phyloP scores from a whole-genome alignment of 2,888 invertebrate species.

The Junonia oenone region DNA sequence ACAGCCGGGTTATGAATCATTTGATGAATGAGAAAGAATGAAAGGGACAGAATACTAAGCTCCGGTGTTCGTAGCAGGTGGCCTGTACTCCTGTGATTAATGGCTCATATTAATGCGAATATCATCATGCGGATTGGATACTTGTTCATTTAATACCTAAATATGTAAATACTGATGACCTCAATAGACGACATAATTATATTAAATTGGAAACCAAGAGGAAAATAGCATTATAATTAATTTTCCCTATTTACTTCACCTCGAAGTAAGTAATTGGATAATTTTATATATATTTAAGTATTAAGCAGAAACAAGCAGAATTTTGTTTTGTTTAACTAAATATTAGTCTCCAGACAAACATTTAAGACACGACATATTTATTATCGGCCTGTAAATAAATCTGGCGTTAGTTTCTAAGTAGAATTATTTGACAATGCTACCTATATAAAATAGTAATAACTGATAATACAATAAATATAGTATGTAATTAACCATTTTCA shows the following conservation, averaged over 20 bases:
- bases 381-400: background rate
- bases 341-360: background rate
- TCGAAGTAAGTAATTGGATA: background rate
- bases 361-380: background rate
- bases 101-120: slow-evolving; percentile 3
- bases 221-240: background rate
- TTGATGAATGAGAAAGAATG: slow-evolving; percentile 20
- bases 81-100: slow-evolving; percentile 14
- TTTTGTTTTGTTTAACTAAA: too few species aligned
- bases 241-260: background rate
- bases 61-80: slow-evolving; percentile 18
- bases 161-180: background rate
- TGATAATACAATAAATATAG: background rate
- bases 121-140: background rate
- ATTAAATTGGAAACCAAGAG: background rate
- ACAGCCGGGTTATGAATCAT: slow-evolving; percentile 17
- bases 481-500: background rate
- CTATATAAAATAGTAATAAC: slow-evolving; percentile 1
- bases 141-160: background rate
- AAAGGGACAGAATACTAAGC: slow-evolving; percentile 13
- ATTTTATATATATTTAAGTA: background rate
- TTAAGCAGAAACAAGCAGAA: background rate
- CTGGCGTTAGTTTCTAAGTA: background rate
- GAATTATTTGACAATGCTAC: background rate
- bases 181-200: background rate